Conservation (phyloP, 2,113 vertebrate species). For the Pholis gunnellus region DNA sequence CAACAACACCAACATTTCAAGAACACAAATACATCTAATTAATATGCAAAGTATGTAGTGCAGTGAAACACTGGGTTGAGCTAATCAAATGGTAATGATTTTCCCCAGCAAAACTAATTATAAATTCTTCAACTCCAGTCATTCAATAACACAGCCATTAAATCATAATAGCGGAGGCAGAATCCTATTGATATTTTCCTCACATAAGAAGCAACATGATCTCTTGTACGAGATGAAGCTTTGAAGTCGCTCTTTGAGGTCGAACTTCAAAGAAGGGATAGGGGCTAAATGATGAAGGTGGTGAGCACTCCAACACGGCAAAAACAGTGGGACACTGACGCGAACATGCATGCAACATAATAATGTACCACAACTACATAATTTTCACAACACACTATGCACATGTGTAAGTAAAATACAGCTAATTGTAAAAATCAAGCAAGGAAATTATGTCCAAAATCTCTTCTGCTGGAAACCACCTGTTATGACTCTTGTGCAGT, state of each 20-base stretch:
- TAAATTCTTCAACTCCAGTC: conserved; percentile 70
- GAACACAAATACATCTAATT: conserved; percentile 41
- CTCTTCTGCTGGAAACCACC: neutral
- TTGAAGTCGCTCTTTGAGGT: conserved; percentile 81
- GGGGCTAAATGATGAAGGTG: conserved; percentile 57
- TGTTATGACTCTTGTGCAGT: neutral
- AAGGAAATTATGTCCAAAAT: neutral
- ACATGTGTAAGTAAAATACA: neutral
- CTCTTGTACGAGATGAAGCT: conserved; percentile 61
- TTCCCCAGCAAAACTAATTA: conserved; percentile 73
- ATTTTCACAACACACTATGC: neutral
- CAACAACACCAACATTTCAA: neutral
- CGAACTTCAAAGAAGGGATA: conserved; percentile 70
- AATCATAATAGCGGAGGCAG: conserved; percentile 67
- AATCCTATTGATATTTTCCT: conserved; percentile 78
- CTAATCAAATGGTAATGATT: conserved; percentile 78
- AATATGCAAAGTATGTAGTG: conserved; percentile 57
- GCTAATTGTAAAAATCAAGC: neutral
- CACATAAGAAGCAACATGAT: conserved; percentile 73
- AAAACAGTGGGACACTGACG: conserved; percentile 13
- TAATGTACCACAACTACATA: neutral
- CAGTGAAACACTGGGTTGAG: conserved; percentile 63
- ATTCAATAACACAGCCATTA: conserved; percentile 72
- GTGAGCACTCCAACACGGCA: conserved; percentile 3
- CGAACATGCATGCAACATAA: conserved; percentile 14